A percentile compares a stretch with the other conserved stretches of the same genome.
These are phyloP conservation scores for Baccha elongata DNA, from an alignment of 2,888 invertebrate species.

Conservation along the genomic window DNA sequence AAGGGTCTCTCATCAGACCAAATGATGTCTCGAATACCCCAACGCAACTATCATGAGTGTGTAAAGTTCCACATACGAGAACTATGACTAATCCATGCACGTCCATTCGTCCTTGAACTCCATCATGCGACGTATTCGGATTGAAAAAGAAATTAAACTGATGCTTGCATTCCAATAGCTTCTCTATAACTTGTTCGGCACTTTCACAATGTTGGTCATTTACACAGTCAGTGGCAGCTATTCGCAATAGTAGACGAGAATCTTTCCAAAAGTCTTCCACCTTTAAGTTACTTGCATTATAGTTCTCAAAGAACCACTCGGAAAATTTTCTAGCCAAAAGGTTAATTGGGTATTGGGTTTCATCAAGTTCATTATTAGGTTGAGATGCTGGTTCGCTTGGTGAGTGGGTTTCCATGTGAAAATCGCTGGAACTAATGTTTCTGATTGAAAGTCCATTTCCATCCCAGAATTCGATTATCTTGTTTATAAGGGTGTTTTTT, in stretches of 20 bases:
- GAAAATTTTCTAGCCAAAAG: constrained; percentile 84
- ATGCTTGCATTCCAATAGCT: constrained; percentile 80
- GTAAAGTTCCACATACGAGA: constrained; percentile 86
- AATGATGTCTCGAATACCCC: constrained; percentile 88
- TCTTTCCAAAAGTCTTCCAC: constrained; percentile 85
- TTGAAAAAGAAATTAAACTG: constrained; percentile 84
- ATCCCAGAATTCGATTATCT: constrained; percentile 83
- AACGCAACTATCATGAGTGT: constrained; percentile 83
- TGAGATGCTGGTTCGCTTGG: not conserved
- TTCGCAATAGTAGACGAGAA: constrained; percentile 77
- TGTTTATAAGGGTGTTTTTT: constrained; percentile 83
- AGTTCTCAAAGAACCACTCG: constrained; percentile 84
- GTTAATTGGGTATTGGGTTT: constrained; percentile 79
- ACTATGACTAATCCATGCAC: constrained; percentile 86
- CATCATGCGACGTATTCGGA: constrained; percentile 84
- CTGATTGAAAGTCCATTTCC: constrained; percentile 12
- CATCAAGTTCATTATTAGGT: constrained; percentile 23
- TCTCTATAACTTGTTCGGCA: constrained; percentile 78
- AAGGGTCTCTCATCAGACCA: constrained; percentile 86
- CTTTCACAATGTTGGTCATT: constrained; percentile 75
- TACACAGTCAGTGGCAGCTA: constrained; percentile 74
- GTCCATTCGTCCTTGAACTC: constrained; percentile 85
- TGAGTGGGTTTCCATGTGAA: not conserved
- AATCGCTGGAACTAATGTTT: not conserved
- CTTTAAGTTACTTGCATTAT: constrained; percentile 81